phyloP scores from a whole-genome alignment of 2,888 invertebrate species.

The Drosophila gaucha region DNA sequence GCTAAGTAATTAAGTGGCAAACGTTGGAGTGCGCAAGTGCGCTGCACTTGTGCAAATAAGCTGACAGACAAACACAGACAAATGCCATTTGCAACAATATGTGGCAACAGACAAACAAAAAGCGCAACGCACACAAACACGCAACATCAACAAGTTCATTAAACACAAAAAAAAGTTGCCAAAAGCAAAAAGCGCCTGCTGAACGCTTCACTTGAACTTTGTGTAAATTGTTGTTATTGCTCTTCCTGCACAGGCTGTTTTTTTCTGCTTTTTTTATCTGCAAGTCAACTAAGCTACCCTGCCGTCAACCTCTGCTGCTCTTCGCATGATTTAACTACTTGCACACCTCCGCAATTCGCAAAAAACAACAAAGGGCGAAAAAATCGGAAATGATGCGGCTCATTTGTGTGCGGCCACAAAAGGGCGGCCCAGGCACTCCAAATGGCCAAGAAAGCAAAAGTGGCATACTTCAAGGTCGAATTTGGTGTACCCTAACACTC shows the following conservation, averaged over 20 bases:
- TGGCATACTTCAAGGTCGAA: neutral
- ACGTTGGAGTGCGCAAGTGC: constrained; percentile 45
- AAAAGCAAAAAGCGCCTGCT: constrained; percentile 41
- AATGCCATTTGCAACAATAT: constrained; percentile 36
- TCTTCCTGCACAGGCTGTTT: constrained; percentile 8
- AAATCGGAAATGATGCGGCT: constrained; percentile 64
- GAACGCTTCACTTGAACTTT: constrained; percentile 76
- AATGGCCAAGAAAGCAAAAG: neutral
- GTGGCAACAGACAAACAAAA: constrained; percentile 9
- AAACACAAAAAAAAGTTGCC: constrained; percentile 57
- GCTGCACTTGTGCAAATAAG: constrained; percentile 55
- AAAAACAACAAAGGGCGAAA: constrained; percentile 4
- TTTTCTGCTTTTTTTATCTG: constrained; percentile 20
- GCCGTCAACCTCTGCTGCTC: neutral
- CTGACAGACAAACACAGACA: constrained; percentile 53
- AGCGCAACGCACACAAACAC: constrained; percentile 36
- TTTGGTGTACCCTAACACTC: constrained; percentile 4
- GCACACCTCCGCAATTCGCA: constrained; percentile 37
- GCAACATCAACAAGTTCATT: constrained; percentile 78
- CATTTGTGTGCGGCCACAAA: constrained; percentile 72
- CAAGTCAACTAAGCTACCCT: constrained; percentile 7
- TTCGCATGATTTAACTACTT: constrained; percentile 50
- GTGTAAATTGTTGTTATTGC: constrained; percentile 18
- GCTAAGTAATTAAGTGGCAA: constrained; percentile 56
- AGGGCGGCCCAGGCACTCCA: constrained; percentile 23